Conservation (phyloP, 1,140 invertebrate genomes). For the Meloidogyne floridensis region DNA sequence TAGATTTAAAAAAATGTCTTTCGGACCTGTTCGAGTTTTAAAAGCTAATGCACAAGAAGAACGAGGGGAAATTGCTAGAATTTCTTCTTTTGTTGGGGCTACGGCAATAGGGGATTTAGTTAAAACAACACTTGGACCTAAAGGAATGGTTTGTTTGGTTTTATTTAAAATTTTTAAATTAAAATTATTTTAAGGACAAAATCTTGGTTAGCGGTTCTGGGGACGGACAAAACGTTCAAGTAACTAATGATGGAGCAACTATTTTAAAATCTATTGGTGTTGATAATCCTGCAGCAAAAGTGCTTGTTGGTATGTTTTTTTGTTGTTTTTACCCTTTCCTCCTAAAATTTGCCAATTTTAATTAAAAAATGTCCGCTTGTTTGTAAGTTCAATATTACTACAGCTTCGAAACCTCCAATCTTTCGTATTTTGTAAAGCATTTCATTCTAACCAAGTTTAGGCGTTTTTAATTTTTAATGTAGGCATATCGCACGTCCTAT, state of each 20-base stretch:
- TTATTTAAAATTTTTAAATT: neutral
- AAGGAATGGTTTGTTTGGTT: constrained; percentile 80
- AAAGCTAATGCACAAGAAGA: constrained; percentile 95
- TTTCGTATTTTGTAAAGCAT: constrained; percentile 29
- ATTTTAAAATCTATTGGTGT: constrained; percentile 94
- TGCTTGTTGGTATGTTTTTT: constrained; percentile 76
- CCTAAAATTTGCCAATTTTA: too few species aligned
- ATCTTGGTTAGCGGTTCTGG: constrained; percentile 85
- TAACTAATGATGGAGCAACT: constrained; percentile 99
- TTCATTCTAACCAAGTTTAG: neutral
- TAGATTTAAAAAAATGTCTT: neutral
- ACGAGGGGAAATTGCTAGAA: constrained; percentile 78
- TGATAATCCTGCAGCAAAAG: constrained; percentile 98
- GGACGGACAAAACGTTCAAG: constrained; percentile 82
- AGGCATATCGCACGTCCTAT: too few species aligned
- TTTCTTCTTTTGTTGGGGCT: constrained; percentile 95
- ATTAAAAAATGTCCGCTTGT: too few species aligned
- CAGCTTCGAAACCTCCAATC: too few species aligned
- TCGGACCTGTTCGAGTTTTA: constrained; percentile 72
- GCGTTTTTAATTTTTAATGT: too few species aligned
- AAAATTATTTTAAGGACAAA: constrained; percentile 76
- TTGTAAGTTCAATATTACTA: too few species aligned
- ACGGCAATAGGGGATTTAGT: constrained; percentile 97
- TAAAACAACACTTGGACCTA: constrained; percentile 95
- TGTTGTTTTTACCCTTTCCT: too few species aligned